phyloP scores from a whole-genome alignment of 1,140 invertebrate species.

The Coboldia fuscipes region DNA sequence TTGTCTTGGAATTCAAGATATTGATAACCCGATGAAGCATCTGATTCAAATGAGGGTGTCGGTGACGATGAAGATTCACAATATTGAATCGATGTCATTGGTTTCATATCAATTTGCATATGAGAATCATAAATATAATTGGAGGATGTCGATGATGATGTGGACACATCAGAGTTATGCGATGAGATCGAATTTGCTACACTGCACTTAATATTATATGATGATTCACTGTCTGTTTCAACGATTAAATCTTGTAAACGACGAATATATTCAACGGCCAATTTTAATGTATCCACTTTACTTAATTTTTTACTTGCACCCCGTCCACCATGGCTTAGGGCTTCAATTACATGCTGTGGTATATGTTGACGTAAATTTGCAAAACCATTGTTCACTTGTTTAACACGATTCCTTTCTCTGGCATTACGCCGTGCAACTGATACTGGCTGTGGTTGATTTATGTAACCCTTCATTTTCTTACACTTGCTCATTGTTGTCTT shows the following conservation, averaged over 20 bases:
- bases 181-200: not conserved
- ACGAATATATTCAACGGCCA: conserved; percentile 88
- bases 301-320: conserved; percentile 68
- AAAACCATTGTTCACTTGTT: conserved; percentile 88
- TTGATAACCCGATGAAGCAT: conserved; percentile 35
- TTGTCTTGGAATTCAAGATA: conserved; percentile 19
- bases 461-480: conserved; percentile 51
- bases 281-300: conserved; percentile 83
- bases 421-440: conserved; percentile 81
- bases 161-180: no score
- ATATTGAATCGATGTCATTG: conserved; percentile 6
- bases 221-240: conserved; percentile 32
- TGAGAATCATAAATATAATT: not conserved
- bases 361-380: conserved; percentile 72
- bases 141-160: not conserved
- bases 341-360: conserved; percentile 49
- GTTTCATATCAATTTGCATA: conserved; percentile 5
- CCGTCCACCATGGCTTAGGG: conserved; percentile 38
- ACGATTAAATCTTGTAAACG: conserved; percentile 66
- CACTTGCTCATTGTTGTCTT: conserved; percentile 20
- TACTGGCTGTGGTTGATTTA: conserved; percentile 44
- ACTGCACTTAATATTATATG: conserved; percentile 18
- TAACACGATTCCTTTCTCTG: conserved; percentile 79
- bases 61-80: conserved; percentile 56
- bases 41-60: conserved; percentile 57